Base-by-base conservation (phyloP, 2,888 invertebrate species). In the Dysmachus trigonus region DNA sequence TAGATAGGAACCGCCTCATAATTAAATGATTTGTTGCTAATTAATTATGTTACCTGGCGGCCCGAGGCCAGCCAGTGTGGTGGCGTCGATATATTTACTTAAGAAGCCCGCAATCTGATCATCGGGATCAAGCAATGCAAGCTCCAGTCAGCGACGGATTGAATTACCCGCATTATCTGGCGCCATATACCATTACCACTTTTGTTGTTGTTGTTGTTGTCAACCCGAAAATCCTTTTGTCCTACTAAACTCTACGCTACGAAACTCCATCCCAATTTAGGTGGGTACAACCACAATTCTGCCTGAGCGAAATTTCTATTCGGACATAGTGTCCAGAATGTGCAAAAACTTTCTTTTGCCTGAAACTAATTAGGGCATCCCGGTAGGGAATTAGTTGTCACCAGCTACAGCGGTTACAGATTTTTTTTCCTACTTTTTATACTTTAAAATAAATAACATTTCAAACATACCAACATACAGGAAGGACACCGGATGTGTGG, bases 1-100 rank as follows among this genome's bases (percentile, higher is more conserved):
- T 22, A 41, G 77, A 77, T 41, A 47, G 47, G n/a, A 10, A 2
- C 47, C 47, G 41, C 77, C 77, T 77, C 77, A 62, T 82, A 82
- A 82, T 82, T 53, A 82, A 82, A 82, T 53, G 81, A 82, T 82
- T 82, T 62, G 81, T 18, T 62, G 62, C 81, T 82, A 82, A 82
- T 82, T 82, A 82, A 82, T 82, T 82, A 31, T 33, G 33, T 53
- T 62, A 77, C 47, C 77, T 47, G 77, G 77, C 27, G 10, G 76
- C 47, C 31, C n/a, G 8, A 8, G 79, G 79, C 62, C n/a, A 79
- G 10, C n/a, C n/a, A n/a, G n/a, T n/a, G n/a, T n/a, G n/a, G n/a
- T n/a, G n/a, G n/a, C 51, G 18, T 10, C 22, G 77, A 41, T 41
- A 41, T 41, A 38, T 51, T 79, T 47, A 31, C 27, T 79, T 79